A percentile compares a stretch with the other conserved stretches of the same genome.
phyloP scores from a whole-genome alignment of 2,888 invertebrate species.

The Calliopum simillimum region DNA sequence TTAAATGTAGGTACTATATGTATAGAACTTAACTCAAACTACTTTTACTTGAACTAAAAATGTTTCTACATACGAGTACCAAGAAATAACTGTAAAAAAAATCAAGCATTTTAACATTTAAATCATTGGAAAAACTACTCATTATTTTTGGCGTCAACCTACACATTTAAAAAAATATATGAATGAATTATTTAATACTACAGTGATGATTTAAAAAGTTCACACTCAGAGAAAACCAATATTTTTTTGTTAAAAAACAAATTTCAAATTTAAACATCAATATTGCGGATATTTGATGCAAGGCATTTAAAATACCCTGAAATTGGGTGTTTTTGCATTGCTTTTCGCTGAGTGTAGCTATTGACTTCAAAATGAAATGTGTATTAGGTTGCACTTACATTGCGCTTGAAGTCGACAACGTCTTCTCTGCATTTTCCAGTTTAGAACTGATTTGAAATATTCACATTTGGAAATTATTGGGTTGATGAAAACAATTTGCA shows the following conservation, averaged over 20 bases:
- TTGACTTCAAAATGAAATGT: slow-evolving; percentile 37
- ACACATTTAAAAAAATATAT: background rate
- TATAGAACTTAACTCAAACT: too few species aligned
- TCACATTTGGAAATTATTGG: slow-evolving; percentile 29
- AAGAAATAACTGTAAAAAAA: background rate
- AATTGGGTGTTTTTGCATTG: background rate
- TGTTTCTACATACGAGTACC: background rate
- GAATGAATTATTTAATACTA: background rate
- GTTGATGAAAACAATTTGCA: slow-evolving; percentile 8
- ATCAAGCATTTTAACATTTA: background rate
- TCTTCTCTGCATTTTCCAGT: slow-evolving; percentile 59
- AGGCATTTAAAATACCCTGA: background rate
- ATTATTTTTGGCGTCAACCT: slow-evolving; percentile 1
- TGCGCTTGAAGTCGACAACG: slow-evolving; percentile 56
- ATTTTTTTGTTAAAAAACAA: background rate
- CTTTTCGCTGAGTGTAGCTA: slow-evolving; percentile 36
- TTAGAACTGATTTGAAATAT: slow-evolving; percentile 52
- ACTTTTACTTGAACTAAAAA: too few species aligned
- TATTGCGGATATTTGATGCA: background rate
- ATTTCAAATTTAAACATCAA: background rate
- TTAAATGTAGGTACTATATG: too few species aligned
- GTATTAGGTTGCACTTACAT: slow-evolving; percentile 53
- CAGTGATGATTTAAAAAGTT: slow-evolving; percentile 8
- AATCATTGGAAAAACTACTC: slow-evolving; percentile 5
- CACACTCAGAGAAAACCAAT: slow-evolving; percentile 32